phyloP scores from a whole-genome alignment of 2,113 vertebrate species.

The Ptychochromis oligacanthus region DNA sequence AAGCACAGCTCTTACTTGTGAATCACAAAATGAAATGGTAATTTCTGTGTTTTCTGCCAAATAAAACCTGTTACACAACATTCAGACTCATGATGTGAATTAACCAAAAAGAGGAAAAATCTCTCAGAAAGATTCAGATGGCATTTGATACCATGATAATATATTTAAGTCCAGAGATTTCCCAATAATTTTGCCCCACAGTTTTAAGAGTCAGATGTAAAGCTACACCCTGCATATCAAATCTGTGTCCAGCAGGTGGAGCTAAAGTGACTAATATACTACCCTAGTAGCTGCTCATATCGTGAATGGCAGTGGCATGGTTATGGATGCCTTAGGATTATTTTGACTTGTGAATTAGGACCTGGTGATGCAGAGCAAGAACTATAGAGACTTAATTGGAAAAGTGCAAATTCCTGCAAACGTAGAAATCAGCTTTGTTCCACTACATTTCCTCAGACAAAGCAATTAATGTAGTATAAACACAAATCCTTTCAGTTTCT shows the following conservation, averaged over 20 bases:
- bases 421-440: neutral
- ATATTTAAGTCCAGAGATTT: neutral
- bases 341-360: neutral
- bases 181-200: fast-evolving
- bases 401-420: neutral
- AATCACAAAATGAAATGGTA: too few relatives aligned
- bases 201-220: neutral
- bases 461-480: neutral
- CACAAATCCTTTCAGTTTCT: neutral
- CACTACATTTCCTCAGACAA: neutral
- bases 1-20: too few relatives aligned
- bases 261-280: neutral
- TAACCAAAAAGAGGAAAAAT: too few relatives aligned
- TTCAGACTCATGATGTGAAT: too few relatives aligned
- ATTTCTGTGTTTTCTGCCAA: too few relatives aligned
- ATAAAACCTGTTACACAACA: too few relatives aligned
- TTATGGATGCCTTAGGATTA: neutral
- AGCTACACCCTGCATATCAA: neutral
- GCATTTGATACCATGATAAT: too few relatives aligned
- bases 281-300: neutral
- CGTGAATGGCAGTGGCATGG: neutral
- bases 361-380: neutral
- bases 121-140: too few relatives aligned
- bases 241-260: neutral
- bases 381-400: neutral